These are phyloP conservation scores for Elysia crispata DNA, from an alignment of 2,888 invertebrate genomes.

Conservation along the genomic window DNA sequence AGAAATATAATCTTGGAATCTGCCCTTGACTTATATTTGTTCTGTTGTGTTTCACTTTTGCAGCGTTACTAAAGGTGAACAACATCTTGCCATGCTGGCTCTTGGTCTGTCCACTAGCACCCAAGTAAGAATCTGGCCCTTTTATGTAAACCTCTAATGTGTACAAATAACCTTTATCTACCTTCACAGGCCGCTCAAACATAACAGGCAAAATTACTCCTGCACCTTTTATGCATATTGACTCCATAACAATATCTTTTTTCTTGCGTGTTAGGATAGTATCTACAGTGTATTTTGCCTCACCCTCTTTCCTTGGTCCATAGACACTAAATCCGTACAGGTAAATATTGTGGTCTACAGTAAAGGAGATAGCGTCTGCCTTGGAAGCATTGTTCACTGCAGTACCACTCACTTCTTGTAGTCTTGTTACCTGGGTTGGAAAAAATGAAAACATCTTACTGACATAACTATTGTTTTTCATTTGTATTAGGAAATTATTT, in stretches of 20 bases:
- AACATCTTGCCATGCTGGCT: slow-evolving; percentile 36
- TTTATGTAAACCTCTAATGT: slow-evolving; percentile 52
- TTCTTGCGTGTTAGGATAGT: slow-evolving; percentile 52
- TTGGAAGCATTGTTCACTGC: slow-evolving; percentile 38
- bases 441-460: no score
- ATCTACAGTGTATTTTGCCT: slow-evolving; percentile 49
- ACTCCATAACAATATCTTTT: slow-evolving; percentile 50
- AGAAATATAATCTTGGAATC: slow-evolving; percentile 51
- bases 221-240: slow-evolving; percentile 51
- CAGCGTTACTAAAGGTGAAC: slow-evolving; percentile 49
- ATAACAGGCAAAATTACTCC: slow-evolving; percentile 52
- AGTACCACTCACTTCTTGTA: slow-evolving; percentile 44
- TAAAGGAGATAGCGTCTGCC: slow-evolving; percentile 50
- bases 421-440: slow-evolving; percentile 42
- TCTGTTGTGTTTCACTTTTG: slow-evolving; percentile 49
- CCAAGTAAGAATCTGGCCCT: slow-evolving; percentile 49
- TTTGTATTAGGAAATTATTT: no score
- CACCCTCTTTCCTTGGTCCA: slow-evolving; percentile 50
- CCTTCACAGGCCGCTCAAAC: slow-evolving; percentile 50
- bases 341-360: slow-evolving; percentile 48
- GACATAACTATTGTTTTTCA: no score
- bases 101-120: slow-evolving; percentile 44
- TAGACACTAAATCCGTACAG: slow-evolving; percentile 54
- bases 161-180: slow-evolving; percentile 49
- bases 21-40: slow-evolving; percentile 45